Percentiles rank a stretch among this genome's conserved stretches.
Evolutionary conservation across 2,113 vertebrate genomes (phyloP).

Genomic region (Lota lota): DNA sequence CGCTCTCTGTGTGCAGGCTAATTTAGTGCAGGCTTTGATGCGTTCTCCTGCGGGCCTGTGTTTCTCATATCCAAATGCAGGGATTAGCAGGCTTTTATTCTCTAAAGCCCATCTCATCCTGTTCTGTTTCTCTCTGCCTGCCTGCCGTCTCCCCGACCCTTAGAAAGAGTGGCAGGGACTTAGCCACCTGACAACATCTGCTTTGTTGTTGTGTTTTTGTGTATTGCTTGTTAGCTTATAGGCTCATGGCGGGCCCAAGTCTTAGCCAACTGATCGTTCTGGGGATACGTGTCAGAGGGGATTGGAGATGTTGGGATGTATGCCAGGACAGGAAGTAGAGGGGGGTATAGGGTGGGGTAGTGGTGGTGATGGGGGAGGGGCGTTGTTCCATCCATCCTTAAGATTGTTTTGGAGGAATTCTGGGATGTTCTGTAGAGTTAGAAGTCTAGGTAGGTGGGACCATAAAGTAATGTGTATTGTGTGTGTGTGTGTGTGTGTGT

Average conservation of each 20-base stretch:
- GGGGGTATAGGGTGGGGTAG: conserved; percentile 43
- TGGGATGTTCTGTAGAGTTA: conserved; percentile 62
- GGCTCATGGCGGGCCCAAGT: conserved; percentile 52
- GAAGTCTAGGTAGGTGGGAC: conserved; percentile 59
- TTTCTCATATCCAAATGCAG: conserved; percentile 77
- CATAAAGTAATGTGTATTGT: conserved; percentile 48
- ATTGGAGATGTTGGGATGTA: conserved; percentile 38
- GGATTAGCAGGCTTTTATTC: conserved; percentile 74
- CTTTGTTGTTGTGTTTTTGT: conserved; percentile 76
- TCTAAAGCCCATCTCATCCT: conserved; percentile 73
- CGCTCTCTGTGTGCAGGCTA: conserved; percentile 63
- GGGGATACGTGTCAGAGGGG: conserved; percentile 19
- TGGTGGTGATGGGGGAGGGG: conserved; percentile 11
- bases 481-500: conserved; percentile 32
- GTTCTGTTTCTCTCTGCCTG: conserved; percentile 56
- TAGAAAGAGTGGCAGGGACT: conserved; percentile 66
- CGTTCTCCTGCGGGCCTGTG: conserved; percentile 68
- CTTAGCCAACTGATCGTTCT: too few relatives aligned
- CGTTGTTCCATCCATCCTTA: conserved; percentile 60
- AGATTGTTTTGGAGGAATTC: conserved; percentile 70
- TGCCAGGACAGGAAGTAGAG: conserved; percentile 28
- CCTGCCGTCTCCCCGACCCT: conserved; percentile 58
- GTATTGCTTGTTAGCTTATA: conserved; percentile 69
- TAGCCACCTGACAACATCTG: conserved; percentile 70
- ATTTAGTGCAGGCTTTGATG: conserved; percentile 72